Evolutionary conservation across 1,140 invertebrate genomes (phyloP), one percentile per base, ranked within the genome.

Genomic region (Calosoma granatense): DNA sequence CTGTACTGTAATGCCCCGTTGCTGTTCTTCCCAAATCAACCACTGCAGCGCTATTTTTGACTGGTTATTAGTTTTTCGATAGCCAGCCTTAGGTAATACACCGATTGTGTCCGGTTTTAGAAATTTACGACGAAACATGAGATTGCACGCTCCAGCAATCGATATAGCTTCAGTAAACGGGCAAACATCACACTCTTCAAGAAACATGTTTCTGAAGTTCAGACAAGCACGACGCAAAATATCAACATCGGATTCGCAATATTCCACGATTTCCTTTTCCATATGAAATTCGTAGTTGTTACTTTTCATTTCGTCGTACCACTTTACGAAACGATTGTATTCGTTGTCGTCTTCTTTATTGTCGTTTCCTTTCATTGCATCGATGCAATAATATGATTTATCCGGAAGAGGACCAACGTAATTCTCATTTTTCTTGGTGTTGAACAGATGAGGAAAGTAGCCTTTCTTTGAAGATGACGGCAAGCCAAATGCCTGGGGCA

Each of bases 401-500:
- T 22, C 55, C 1, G 63, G 60, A 3, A 64, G 30, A 1, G 23
- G 14, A 9, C 64, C 63, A 19, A 61, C 47, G 51, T 67, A 67
- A 61, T 63, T 55, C 43, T 54, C 15, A 58, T 67, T 66, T 47
- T 57, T 58, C 4, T 41, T 22, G 15, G 9, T 63, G 47, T 68
- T 67, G 43, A 68, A 67, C 4, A 67, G 56, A 56, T 65, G 63
- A 0, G 61, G 63, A 59, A 66, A 67, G 55, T 43, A 62, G 1
- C 62, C 61, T 52, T 64, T 68, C 30, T 52, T 20, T 43, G 20
- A 26, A 19, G n/a, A 22, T 2, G 15, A 2, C 17, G 11, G 20
- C n/a, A 68, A 47, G 9, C 56, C 64, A 26, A 67, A 69, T 0
- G 66, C 56, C 61, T 64, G 56, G 0, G 64, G 65, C 12, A 70